These are phyloP conservation scores for Alentia gelatinosa DNA, from an alignment of 2,888 invertebrate genomes.

Conservation along the genomic window DNA sequence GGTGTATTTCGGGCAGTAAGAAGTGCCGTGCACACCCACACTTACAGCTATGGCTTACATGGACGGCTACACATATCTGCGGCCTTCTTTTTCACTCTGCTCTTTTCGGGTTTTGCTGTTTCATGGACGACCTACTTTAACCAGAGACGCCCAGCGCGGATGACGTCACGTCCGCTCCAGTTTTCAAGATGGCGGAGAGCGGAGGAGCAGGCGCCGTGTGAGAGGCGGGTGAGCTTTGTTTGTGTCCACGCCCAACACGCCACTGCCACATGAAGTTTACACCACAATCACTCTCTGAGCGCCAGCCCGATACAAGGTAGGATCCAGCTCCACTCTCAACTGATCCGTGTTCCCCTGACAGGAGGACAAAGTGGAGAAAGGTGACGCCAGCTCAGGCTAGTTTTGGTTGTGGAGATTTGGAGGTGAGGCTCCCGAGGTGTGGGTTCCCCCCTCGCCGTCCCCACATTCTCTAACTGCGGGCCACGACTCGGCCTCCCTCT, in stretches of 20 bases:
- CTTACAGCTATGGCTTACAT: too few species aligned
- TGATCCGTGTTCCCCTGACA: not conserved
- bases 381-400: not conserved
- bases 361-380: not conserved
- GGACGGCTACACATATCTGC: too few species aligned
- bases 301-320: not conserved
- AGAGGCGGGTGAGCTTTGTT: conserved; percentile 28
- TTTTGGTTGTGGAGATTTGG: conserved; percentile 42
- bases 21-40: too few species aligned
- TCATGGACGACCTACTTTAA: not conserved
- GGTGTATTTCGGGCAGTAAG: too few species aligned
- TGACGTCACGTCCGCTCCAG: conserved; percentile 51
- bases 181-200: conserved; percentile 51
- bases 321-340: not conserved
- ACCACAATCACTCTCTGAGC: not conserved
- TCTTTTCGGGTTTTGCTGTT: not conserved
- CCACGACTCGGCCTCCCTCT: not conserved
- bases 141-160: conserved; percentile 38
- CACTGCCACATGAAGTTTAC: conserved; percentile 32
- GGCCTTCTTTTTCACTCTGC: not conserved
- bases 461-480: not conserved
- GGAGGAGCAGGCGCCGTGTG: conserved; percentile 28
- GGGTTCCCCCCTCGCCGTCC: not conserved
- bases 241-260: not conserved
- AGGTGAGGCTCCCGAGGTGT: not conserved